Conservation (phyloP, 2,797 vertebrate genomes). For the Catamblyrhynchus diadema region DNA sequence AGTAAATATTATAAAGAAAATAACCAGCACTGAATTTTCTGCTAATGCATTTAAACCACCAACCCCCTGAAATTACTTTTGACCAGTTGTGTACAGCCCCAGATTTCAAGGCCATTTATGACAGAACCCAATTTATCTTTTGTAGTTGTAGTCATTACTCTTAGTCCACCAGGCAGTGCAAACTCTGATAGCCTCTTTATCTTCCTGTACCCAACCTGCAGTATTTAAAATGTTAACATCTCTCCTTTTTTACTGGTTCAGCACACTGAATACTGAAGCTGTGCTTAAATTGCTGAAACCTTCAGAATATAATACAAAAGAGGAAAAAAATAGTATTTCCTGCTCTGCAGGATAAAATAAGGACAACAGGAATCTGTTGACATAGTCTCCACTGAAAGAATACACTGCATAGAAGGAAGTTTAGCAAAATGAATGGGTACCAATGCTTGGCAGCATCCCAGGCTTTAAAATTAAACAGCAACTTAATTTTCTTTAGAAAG, state of each 20-base stretch:
- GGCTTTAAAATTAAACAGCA: constrained; percentile 9
- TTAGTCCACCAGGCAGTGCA: not conserved
- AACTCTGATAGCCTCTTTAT: not conserved
- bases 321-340: not conserved
- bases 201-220: not conserved
- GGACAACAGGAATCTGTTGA: constrained; percentile 21
- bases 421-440: not conserved
- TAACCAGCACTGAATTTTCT: not conserved
- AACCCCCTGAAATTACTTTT: not conserved
- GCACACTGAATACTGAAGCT: not conserved
- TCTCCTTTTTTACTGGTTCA: not conserved
- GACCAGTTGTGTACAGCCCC: not conserved
- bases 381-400: not conserved
- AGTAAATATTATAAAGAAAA: constrained; percentile 63
- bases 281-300: not conserved
- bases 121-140: not conserved
- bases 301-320: not conserved
- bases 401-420: constrained; percentile 8
- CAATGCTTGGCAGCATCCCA: not conserved
- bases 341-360: not conserved
- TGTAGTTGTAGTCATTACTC: not conserved
- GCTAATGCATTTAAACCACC: constrained; percentile 20
- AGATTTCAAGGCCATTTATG: not conserved
- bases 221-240: not conserved
- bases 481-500: not conserved